Conservation (phyloP, 1,140 invertebrate species). For the Drosophila melanogaster region Release_6_plus_ISO1_MT NT_033779.5:12468001-12468500, state of each 20-base stretch:
- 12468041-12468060: slow-evolving; percentile 21
- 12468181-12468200: slow-evolving; percentile 37
- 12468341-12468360: slow-evolving; percentile 68
- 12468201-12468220: slow-evolving; percentile 61
- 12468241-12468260: slow-evolving; percentile 73
- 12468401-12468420: slow-evolving; percentile 64
- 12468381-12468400: slow-evolving; percentile 17
- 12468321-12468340: slow-evolving; percentile 5
- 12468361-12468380: slow-evolving; percentile 15
- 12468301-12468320: background rate
- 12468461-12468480: slow-evolving; percentile 42
- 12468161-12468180: slow-evolving; percentile 34
- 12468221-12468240: slow-evolving; percentile 25
- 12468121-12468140: too few species aligned
- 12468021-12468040: slow-evolving; percentile 32
- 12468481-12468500: slow-evolving; percentile 46
- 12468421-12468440: slow-evolving; percentile 56
- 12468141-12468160: background rate
- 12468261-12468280: slow-evolving; percentile 55
- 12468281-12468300: slow-evolving; percentile 34
- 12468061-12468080: slow-evolving; percentile 63
- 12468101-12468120: slow-evolving; percentile 53
- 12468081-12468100: slow-evolving; percentile 49
- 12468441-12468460: slow-evolving; percentile 64
- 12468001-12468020: background rate